Evolutionary conservation across 2,888 invertebrate species (phyloP), one percentile per base, ranked within the genome.

Genomic region (Drosophila glabriapex): DNA sequence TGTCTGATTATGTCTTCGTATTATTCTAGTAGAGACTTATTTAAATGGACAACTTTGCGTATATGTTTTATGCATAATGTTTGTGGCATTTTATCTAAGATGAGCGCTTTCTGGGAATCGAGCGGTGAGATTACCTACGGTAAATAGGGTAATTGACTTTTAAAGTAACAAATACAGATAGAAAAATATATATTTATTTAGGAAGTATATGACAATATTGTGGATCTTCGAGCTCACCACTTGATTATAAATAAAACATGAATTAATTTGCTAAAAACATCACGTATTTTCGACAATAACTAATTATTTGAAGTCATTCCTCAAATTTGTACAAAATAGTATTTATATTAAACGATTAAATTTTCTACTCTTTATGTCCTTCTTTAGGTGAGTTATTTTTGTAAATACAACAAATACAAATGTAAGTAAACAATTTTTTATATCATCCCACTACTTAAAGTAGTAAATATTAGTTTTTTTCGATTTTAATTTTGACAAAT

Each of bases 61-160:
- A 59, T 68, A 76, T 77, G 78, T 85, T 83, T 83, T 87, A 89
- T 86, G 83, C 87, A 89, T 85, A 89, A 79, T 89, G 73, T 87
- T 78, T 87, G 68, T 73, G 58, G 67, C 65, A 71, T 74, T 87
- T 73, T 63, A 85, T 90, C 86, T 80, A 41, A 88, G 90, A 90
- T 85, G 60, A 63, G 73, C 54, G 71, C 56, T 61, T 79, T 74
- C 85, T 64, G 58, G 58, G 74, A 78, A 85, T 29, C 52, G 28
- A 56, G 16, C 28, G 28, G 25, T 41, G 29, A 19, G 37, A 65
- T 29, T 41, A 28, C 41, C 33, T 25, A 43, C 7, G 41, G 16
- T n/a, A 63, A 31, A 39, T 39, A 52, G 29, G 28, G 7, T 25
- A 55, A 55, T 55, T 37, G 29, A 41, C 16, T 16, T 29, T 29